These are phyloP conservation scores for Diphyllodes magnificus DNA, from an alignment of 2,113 vertebrate species.

Conservation along the genomic window DNA sequence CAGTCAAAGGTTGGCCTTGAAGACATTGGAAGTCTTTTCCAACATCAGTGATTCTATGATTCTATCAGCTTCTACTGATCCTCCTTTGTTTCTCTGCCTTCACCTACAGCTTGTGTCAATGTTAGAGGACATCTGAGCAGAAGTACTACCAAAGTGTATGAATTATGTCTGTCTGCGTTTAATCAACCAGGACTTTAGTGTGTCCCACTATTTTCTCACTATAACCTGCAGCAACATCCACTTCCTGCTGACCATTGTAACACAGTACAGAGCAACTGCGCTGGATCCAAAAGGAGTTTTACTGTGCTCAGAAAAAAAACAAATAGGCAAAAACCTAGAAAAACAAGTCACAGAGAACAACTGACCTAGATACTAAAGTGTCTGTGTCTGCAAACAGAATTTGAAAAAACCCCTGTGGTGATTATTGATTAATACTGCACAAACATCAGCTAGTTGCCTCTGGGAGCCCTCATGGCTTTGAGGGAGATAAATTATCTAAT, in stretches of 20 bases:
- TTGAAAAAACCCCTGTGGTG: neutral
- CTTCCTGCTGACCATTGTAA: neutral
- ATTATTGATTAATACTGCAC: constrained; percentile 33
- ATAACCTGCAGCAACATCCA: neutral
- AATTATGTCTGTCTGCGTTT: neutral
- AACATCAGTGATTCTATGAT: neutral
- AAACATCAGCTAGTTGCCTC: constrained; percentile 31
- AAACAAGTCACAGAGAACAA: neutral
- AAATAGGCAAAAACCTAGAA: neutral
- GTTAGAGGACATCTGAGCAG: neutral
- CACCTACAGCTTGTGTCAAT: neutral
- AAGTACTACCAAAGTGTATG: neutral
- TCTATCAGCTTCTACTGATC: neutral
- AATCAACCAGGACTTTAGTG: neutral
- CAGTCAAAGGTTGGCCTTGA: neutral
- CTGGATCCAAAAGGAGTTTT: neutral
- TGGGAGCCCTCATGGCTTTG: neutral
- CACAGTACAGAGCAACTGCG: neutral
- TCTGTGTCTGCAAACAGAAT: constrained; percentile 3
- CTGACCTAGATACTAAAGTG: constrained; percentile 37
- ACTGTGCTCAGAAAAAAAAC: neutral
- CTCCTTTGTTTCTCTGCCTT: neutral
- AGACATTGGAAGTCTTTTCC: neutral
- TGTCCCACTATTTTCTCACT: neutral
- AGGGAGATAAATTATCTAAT: constrained; percentile 29